phyloP scores from a whole-genome alignment of 2,888 invertebrate species.

The Anthoptus insignis region DNA sequence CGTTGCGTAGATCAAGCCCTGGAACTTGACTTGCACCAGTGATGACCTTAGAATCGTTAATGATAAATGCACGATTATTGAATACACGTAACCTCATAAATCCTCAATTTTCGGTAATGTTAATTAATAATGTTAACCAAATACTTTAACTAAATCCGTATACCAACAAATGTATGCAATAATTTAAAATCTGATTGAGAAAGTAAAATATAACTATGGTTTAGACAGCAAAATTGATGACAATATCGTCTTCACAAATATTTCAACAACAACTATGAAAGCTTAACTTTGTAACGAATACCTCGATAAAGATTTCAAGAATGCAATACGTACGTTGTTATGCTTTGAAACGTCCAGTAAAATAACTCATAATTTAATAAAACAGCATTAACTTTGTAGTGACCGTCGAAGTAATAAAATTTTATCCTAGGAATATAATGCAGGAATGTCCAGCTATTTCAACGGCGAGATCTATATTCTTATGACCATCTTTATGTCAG shows the following conservation, averaged over 20 bases:
- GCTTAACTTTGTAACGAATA: constrained; percentile 26
- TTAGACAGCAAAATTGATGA: constrained; percentile 1
- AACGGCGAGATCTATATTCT: constrained; percentile 29
- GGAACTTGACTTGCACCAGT: constrained; percentile 55
- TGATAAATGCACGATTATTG: constrained; percentile 20
- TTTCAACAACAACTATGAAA: constrained; percentile 11
- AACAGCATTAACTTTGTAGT: constrained; percentile 30
- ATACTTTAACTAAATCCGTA: too few species aligned
- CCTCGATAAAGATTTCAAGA: constrained; percentile 26
- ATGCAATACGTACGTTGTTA: constrained; percentile 26
- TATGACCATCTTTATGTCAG: constrained; percentile 25
- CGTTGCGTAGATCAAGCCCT: constrained; percentile 69
- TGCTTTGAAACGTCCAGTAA: constrained; percentile 22
- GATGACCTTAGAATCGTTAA: constrained; percentile 46
- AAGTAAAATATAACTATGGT: constrained; percentile 3
- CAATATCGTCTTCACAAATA: neutral
- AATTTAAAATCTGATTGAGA: too few species aligned
- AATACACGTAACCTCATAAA: constrained; percentile 18
- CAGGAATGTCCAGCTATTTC: constrained; percentile 34
- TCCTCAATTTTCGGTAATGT: neutral
- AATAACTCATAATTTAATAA: constrained; percentile 37
- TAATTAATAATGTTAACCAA: too few species aligned
- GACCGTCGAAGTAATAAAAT: constrained; percentile 33
- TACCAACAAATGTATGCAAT: too few species aligned
- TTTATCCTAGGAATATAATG: constrained; percentile 34